Evolutionary conservation across 2,888 invertebrate species (phyloP).

Genomic region (Corythucha ciliata): DNA sequence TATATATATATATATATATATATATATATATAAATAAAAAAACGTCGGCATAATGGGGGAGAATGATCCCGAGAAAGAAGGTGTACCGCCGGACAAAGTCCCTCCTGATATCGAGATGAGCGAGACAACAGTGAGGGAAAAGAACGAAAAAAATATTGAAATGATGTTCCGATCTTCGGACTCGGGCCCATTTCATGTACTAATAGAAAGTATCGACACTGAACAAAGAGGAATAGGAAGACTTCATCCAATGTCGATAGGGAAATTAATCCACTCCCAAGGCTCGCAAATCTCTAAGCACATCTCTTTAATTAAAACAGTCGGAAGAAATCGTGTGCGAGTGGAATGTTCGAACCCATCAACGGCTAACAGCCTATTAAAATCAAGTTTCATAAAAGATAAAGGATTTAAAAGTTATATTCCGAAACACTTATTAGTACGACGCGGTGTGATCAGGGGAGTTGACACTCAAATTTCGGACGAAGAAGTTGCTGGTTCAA

Average conservation of each 20-base stretch:
- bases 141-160: too few relatives aligned
- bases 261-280: slow-evolving; percentile 3
- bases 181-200: not conserved
- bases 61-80: too few relatives aligned
- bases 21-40: too few relatives aligned
- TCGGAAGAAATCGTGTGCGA: not conserved
- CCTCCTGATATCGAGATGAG: too few relatives aligned
- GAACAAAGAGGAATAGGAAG: not conserved
- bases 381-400: not conserved
- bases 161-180: too few relatives aligned
- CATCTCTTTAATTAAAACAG: not conserved
- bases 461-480: slow-evolving; percentile 3
- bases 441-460: slow-evolving; percentile 1
- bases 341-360: not conserved
- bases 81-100: too few relatives aligned
- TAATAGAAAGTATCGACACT: slow-evolving; percentile 2
- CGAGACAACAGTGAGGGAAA: too few relatives aligned
- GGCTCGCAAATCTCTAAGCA: not conserved
- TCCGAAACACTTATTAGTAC: not conserved
- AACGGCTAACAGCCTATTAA: slow-evolving; percentile 3
- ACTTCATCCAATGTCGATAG: slow-evolving; percentile 7
- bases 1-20: too few relatives aligned
- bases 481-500: slow-evolving; percentile 2
- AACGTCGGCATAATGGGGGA: too few relatives aligned
- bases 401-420: slow-evolving; percentile 10